A percentile compares a stretch with the other conserved stretches of the same genome.
Conservation (phyloP, 2,113 vertebrate species). For the Rousettus leschenaultii region DNA sequence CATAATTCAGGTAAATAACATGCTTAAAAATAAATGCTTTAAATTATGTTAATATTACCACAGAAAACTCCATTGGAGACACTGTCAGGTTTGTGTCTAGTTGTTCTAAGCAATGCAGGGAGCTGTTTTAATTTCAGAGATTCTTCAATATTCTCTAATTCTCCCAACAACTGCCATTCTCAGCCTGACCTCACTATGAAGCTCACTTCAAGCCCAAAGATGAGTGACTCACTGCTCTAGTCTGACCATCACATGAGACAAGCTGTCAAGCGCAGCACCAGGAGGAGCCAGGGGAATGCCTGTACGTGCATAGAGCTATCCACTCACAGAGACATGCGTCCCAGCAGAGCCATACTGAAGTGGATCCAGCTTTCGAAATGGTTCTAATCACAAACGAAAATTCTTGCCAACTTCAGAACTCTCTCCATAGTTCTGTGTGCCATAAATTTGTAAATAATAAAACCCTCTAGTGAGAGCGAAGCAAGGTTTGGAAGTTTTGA, state of each 20-base stretch:
- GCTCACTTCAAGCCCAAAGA: not conserved
- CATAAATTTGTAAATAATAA: not conserved
- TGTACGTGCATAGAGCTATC: no score
- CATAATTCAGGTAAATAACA: constrained; percentile 64
- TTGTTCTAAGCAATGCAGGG: not conserved
- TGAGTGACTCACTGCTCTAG: not conserved
- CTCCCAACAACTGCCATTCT: not conserved
- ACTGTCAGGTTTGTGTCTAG: not conserved
- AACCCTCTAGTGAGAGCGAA: not conserved
- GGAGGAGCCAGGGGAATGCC: not conserved
- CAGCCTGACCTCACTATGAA: not conserved
- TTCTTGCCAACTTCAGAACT: not conserved
- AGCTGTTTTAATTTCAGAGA: not conserved
- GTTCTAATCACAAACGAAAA: not conserved
- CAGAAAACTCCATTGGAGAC: not conserved
- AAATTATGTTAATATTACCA: not conserved
- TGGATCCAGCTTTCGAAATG: not conserved
- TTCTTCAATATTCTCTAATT: not conserved
- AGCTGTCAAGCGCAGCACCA: not conserved
- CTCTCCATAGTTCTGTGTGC: not conserved
- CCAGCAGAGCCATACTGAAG: not conserved
- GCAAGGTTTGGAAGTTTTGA: not conserved
- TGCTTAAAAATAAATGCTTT: constrained; percentile 6
- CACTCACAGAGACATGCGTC: accelerated
- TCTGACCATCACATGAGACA: not conserved